Evolutionary conservation across 1,140 invertebrate genomes (phyloP).

Genomic region (Eriocheir sinensis): DNA sequence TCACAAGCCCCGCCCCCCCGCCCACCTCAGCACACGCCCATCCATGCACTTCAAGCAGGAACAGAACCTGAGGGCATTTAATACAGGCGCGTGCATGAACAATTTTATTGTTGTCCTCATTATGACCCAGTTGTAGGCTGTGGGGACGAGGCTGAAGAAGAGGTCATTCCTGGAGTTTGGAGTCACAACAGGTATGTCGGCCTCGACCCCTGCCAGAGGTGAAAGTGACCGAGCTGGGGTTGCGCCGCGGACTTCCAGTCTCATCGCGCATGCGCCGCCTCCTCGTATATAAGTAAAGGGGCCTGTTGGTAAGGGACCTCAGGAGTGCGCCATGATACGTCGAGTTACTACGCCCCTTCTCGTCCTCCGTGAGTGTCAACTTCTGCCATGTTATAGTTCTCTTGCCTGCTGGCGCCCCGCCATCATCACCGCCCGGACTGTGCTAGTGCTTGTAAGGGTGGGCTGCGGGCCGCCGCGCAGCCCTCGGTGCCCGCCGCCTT

Average conservation of each 20-base stretch:
- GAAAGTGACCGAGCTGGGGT: slow-evolving; percentile 69
- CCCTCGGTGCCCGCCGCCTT: not conserved
- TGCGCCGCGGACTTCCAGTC: slow-evolving; percentile 42
- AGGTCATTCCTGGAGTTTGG: slow-evolving; percentile 35
- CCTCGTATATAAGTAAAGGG: slow-evolving; percentile 70
- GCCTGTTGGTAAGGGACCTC: slow-evolving; percentile 59
- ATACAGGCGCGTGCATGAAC: too few relatives aligned
- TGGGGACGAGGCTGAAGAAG: slow-evolving; percentile 28
- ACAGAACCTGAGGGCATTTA: too few relatives aligned
- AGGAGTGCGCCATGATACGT: slow-evolving; percentile 75
- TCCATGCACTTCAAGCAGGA: not conserved
- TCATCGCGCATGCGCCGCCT: slow-evolving; percentile 65
- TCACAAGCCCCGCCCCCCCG: slow-evolving; percentile 41
- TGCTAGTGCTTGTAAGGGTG: not conserved
- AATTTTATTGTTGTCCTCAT: too few relatives aligned
- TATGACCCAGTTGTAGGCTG: not conserved
- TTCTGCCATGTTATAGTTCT: slow-evolving; percentile 17
- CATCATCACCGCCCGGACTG: not conserved
- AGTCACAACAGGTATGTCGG: slow-evolving; percentile 62
- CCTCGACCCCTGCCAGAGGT: slow-evolving; percentile 71
- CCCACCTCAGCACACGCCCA: not conserved
- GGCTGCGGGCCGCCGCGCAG: not conserved
- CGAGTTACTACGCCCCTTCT: slow-evolving; percentile 68
- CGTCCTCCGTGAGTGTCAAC: slow-evolving; percentile 69
- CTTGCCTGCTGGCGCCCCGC: not conserved